Evolutionary conservation across 2,113 vertebrate genomes (phyloP).

Genomic region (Saccopteryx leptura): DNA sequence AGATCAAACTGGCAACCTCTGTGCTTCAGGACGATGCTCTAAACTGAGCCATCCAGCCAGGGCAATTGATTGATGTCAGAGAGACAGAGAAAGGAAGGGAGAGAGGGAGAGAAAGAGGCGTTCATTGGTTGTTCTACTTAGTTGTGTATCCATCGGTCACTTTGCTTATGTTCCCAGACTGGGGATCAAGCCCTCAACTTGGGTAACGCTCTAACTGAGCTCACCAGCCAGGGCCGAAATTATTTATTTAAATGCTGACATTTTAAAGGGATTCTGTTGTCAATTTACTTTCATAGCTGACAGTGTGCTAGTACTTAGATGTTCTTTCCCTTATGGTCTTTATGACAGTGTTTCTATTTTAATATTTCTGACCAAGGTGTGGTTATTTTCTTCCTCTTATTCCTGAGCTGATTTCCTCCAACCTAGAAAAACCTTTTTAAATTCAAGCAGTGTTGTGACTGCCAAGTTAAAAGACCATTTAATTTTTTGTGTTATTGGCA

Average conservation of each 20-base stretch:
- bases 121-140: too few relatives aligned
- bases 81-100: too few relatives aligned
- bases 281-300: not conserved
- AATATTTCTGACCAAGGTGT: constrained; percentile 20
- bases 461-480: constrained; percentile 82
- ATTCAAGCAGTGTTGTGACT: constrained; percentile 75
- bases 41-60: too few relatives aligned
- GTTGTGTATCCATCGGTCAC: too few relatives aligned
- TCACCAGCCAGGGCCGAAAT: not conserved
- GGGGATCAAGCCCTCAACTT: too few relatives aligned
- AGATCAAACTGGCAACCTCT: too few relatives aligned
- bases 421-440: constrained; percentile 77
- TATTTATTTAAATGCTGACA: not conserved
- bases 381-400: constrained; percentile 53
- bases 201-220: too few relatives aligned
- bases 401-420: constrained; percentile 78
- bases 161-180: too few relatives aligned
- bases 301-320: not conserved
- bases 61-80: too few relatives aligned
- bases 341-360: not conserved
- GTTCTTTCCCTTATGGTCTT: not conserved
- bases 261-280: not conserved
- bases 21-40: too few relatives aligned
- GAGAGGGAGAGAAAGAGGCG: too few relatives aligned
- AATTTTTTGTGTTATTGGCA: constrained; percentile 83